Evolutionary conservation across 2,797 vertebrate species (phyloP), one percentile per base, ranked within the genome.

Genomic region (Varecia variegata): DNA sequence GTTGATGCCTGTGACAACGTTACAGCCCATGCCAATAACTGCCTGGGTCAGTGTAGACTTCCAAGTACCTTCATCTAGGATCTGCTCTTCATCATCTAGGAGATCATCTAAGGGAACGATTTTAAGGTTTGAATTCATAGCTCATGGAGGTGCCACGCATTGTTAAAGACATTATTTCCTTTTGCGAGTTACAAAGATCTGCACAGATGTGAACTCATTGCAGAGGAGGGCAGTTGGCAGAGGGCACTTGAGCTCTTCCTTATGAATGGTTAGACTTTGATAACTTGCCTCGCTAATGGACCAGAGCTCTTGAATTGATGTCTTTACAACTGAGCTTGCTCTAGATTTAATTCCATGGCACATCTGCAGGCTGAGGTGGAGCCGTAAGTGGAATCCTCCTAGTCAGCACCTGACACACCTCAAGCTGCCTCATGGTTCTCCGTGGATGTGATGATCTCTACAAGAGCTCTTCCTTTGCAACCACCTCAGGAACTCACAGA

Each of bases 141-240:
- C 47, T 92, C 89, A 18, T 0, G 30, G 84, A 97, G 43, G 84
- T 96, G 87, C 79, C 96, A 96, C 15, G 80, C 88, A 96, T 96
- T 97, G 60, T 90, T 95, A 80, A 97, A 93, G 88, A 97, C 97
- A 95, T 84, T 67, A 70, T 91, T 97, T 97, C 97, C 85, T 95
- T 83, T 94, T 96, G 93, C 96, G 71, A 97, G 93, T 95, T 96
- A 87, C 83, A 94, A 30, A 92, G 89, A 82, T 83, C 43, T 93
- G 80, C 93, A 82, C 20, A 71, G 60, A 70, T 35, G 92, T 95
- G 25, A 98, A 97, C 93, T 90, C 81, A 90, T 6, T 90, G 58
- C 1, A 88, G 45, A n/a, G 68, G 27, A 89, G 60, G 18, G 45
- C 88, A 93, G 58, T 80, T 92, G 56, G 94, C 58, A 71, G 79